phyloP scores from a whole-genome alignment of 2,113 vertebrate species.

The Phodopus roborovskii region DNA sequence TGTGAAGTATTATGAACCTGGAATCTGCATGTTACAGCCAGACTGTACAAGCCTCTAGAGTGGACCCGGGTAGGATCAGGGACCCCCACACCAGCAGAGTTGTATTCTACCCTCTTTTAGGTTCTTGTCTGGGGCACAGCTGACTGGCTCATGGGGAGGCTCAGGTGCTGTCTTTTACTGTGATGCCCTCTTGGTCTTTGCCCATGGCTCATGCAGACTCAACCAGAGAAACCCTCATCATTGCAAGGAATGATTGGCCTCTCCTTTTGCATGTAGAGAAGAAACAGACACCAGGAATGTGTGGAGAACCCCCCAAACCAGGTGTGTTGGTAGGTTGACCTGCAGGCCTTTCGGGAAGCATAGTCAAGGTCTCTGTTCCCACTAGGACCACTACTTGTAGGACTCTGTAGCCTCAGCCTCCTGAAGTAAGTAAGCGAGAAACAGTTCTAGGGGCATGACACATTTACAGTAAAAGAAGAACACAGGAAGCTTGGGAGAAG shows the following conservation, averaged over 20 bases:
- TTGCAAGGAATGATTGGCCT: accelerated
- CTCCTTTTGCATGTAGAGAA: background rate
- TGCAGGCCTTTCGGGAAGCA: background rate
- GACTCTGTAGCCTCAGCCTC: background rate
- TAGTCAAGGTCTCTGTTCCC: background rate
- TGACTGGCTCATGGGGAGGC: too few species aligned
- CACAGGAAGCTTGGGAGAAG: too few species aligned
- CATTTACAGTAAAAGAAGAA: background rate
- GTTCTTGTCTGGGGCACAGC: background rate
- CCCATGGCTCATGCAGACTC: background rate
- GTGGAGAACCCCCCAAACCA: accelerated
- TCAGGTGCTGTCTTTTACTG: background rate
- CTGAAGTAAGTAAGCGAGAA: background rate
- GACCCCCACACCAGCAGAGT: background rate
- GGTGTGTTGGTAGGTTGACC: too few species aligned
- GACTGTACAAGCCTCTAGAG: background rate
- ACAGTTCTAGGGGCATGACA: too few species aligned
- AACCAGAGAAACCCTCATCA: background rate
- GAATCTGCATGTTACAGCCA: too few species aligned
- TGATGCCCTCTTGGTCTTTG: background rate
- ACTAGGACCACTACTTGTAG: background rate
- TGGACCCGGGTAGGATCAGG: background rate
- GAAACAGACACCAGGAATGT: too few species aligned
- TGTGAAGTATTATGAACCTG: background rate
- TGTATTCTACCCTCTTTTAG: background rate